Base-by-base conservation (phyloP, 1,140 invertebrate species). In the Mizuhopecten yessoensis region DNA sequence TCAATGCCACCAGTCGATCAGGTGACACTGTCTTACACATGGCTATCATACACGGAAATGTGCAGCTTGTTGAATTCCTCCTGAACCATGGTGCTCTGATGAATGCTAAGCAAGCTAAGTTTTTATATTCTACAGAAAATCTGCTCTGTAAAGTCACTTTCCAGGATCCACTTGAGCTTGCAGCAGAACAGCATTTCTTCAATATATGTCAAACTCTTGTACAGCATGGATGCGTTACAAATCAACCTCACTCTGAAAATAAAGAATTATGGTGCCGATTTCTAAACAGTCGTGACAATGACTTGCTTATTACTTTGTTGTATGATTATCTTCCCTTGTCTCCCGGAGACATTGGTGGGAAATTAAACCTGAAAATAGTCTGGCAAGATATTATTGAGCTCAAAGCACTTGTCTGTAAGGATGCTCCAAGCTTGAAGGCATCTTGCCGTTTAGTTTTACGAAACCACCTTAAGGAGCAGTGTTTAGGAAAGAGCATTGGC, bases 11-110 rank as follows among this genome's bases (percentile, higher is more conserved):
- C 57, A 75, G 57, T 75, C 23, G 57, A 11, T n/a, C 57, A 75
- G 57, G 57, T 75, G 57, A 75, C 3, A 75, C 57, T 75, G 57
- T 75, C 17, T 75, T 75, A 75, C 57, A 75, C 11, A 75, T 75
- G 57, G 57, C 57, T n/a, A 75, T 75, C 17, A 75, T 75, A n/a
- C 57, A 75, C 17, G 57, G 57, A 75, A 75, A 75, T 75, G n/a
- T 75, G 29, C 57, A 75, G n/a, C 57, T 75, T 75, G 57, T 75
- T 75, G 57, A 75, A 75, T 75, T 75, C 57, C 57, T 75, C 57
- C 57, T 75, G 29, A n/a, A 75, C 1, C 57, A 75, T 75, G 57
- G 57, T 75, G 57, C 57, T 75, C 23, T 75, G 0, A 75, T 75
- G 57, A 75, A 75, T 75, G 57, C n/a, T 1, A 75, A n/a, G 57